Conservation (phyloP, 2,797 vertebrate species). For the Gobio occitaniae region DNA sequence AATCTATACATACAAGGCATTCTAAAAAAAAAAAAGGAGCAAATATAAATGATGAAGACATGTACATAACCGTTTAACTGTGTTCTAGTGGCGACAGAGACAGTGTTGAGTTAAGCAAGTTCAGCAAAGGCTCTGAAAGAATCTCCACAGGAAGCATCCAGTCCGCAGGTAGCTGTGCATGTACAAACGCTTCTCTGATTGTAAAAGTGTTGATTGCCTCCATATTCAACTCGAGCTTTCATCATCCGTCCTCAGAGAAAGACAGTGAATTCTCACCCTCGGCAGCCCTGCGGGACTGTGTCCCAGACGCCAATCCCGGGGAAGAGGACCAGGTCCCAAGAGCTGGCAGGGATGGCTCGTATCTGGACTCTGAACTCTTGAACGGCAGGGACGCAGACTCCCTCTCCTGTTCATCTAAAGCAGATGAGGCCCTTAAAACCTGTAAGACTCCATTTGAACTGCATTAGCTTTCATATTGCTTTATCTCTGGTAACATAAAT, state of each 20-base stretch:
- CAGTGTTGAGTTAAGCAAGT: constrained; percentile 83
- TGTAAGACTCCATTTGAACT: constrained; percentile 64
- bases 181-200: constrained; percentile 9
- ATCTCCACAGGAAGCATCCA: constrained; percentile 82
- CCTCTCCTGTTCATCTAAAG: constrained; percentile 73
- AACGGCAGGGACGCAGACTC: constrained; percentile 70
- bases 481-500: not conserved
- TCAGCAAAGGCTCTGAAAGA: constrained; percentile 82
- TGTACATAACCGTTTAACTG: constrained; percentile 27
- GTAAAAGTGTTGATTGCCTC: not conserved
- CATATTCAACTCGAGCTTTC: constrained; percentile 3
- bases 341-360: constrained; percentile 63
- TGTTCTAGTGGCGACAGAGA: constrained; percentile 86
- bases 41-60: not conserved
- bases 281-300: constrained; percentile 68
- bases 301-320: constrained; percentile 68
- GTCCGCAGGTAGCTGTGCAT: constrained; percentile 81
- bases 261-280: constrained; percentile 78
- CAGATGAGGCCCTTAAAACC: constrained; percentile 81
- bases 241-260: constrained; percentile 79
- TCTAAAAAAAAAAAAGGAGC: not conserved
- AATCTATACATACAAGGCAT: not conserved
- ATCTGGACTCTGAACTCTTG: constrained; percentile 72
- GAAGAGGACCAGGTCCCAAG: constrained; percentile 60
- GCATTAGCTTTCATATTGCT: not conserved